Evolutionary conservation across 2,797 vertebrate genomes (phyloP).

Genomic region (Nasua narica): DNA sequence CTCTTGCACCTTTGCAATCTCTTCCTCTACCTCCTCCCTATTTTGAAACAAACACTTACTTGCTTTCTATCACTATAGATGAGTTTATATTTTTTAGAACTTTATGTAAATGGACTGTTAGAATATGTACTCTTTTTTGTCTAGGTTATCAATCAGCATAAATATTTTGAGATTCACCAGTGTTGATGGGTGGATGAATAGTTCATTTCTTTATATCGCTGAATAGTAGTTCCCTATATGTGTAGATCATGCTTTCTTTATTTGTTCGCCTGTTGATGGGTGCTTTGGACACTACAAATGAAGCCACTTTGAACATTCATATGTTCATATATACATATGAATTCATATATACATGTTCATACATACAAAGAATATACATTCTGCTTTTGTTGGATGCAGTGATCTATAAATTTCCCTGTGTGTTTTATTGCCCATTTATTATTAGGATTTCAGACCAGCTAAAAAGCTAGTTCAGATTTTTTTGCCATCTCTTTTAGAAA

Average conservation of each 20-base stretch:
- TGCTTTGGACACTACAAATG: neutral
- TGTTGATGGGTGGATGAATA: neutral
- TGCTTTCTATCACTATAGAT: neutral
- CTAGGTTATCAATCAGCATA: neutral
- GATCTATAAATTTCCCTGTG: neutral
- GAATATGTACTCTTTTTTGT: neutral
- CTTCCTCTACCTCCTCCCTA: neutral
- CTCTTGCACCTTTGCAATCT: neutral
- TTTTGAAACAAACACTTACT: neutral
- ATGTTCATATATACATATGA: no score
- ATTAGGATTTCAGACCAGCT: neutral
- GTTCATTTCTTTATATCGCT: neutral
- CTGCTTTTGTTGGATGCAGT: neutral
- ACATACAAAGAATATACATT: neutral
- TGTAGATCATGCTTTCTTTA: neutral
- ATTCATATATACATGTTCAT: no score
- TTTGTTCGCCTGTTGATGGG: neutral
- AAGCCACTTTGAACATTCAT: neutral
- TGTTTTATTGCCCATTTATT: neutral
- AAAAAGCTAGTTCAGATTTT: slow-evolving; percentile 38
- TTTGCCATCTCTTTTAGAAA: slow-evolving; percentile 14
- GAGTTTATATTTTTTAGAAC: neutral
- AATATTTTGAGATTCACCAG: neutral
- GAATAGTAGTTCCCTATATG: neutral
- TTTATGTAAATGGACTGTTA: neutral